Evolutionary conservation across 2,888 invertebrate genomes (phyloP).

Genomic region (Hypselothyrea guttata): DNA sequence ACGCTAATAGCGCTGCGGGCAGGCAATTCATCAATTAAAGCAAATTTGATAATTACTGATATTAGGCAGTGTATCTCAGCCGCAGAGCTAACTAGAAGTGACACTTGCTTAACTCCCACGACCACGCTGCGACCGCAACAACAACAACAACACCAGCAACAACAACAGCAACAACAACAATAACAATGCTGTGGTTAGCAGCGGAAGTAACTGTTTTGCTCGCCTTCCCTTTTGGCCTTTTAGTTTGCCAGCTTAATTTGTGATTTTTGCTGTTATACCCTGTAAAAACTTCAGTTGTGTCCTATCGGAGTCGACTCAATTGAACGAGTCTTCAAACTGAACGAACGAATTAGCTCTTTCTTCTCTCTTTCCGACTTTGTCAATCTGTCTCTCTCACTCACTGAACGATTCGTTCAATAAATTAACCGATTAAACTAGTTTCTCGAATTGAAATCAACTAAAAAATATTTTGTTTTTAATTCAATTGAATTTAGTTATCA

Average conservation of each 20-base stretch:
- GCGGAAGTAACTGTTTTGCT: conserved; percentile 78
- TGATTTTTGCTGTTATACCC: conserved; percentile 36
- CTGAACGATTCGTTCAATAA: no score
- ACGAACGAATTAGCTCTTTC: no score
- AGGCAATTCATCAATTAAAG: conserved; percentile 61
- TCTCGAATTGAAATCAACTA: no score
- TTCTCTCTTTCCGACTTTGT: no score
- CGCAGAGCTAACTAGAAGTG: conserved; percentile 35
- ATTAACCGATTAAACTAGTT: no score
- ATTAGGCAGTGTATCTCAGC: conserved; percentile 31
- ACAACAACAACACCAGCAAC: conserved; percentile 11
- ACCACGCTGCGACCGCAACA: no score
- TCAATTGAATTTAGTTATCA: no score
- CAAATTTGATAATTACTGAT: conserved; percentile 70
- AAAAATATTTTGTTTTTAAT: no score
- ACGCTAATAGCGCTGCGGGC: conserved; percentile 28
- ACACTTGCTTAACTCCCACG: conserved; percentile 52
- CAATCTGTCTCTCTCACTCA: no score
- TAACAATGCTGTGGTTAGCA: conserved; percentile 28
- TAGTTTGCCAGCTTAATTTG: conserved; percentile 59
- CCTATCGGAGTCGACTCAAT: no score
- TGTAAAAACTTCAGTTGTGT: not conserved
- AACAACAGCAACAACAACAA: conserved; percentile 5
- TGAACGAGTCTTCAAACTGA: no score
- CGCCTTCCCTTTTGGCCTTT: conserved; percentile 47